Percentiles rank a stretch among this genome's conserved stretches.
Conservation (phyloP, 2,113 vertebrate species). For the Cyanocitta stelleri region DNA sequence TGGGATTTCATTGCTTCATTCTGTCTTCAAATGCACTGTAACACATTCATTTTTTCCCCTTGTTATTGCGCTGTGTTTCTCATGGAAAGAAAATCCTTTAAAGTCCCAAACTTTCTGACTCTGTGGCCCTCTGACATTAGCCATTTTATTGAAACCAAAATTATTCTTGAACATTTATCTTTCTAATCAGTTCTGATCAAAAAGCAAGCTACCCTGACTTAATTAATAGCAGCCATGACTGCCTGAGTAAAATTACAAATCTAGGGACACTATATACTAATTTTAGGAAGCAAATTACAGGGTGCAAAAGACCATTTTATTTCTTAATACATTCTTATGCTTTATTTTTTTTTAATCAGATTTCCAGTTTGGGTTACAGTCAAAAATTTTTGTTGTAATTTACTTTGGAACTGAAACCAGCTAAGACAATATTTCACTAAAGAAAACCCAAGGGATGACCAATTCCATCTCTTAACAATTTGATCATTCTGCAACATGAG, state of each 20-base stretch:
- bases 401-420: background rate
- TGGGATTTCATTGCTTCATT: background rate
- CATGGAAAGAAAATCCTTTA: background rate
- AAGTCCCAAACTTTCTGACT: background rate
- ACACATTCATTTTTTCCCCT: fast-evolving
- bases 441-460: background rate
- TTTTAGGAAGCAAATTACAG: background rate
- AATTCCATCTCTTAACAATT: background rate
- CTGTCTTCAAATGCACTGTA: background rate
- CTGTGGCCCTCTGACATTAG: background rate
- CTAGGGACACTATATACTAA: background rate
- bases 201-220: background rate
- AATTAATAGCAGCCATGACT: background rate
- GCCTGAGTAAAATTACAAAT: background rate
- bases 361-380: background rate
- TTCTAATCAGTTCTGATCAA: background rate
- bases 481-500: background rate
- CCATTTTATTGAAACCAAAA: background rate
- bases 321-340: background rate
- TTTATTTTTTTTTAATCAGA: background rate
- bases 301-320: fast-evolving
- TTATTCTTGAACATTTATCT: background rate
- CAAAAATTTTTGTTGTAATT: background rate
- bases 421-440: background rate
- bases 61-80: background rate